These are phyloP conservation scores for Podocnemis expansa DNA, from an alignment of 2,113 vertebrate species.

Conservation along the genomic window DNA sequence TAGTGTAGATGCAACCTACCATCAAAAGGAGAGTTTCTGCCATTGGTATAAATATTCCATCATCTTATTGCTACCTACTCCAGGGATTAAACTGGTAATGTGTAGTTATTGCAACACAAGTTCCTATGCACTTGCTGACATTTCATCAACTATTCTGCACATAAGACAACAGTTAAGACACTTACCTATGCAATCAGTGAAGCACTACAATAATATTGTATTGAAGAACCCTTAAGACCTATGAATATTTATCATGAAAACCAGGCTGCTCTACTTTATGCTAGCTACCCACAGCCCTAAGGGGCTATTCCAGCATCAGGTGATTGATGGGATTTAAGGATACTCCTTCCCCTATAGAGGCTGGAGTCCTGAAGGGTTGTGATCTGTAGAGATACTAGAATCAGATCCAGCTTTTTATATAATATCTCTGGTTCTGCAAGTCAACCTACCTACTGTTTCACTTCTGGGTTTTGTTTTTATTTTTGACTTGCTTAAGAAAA, in stretches of 20 bases:
- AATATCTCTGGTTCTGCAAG: neutral
- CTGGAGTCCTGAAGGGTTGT: neutral
- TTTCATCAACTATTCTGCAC: neutral
- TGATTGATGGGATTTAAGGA: neutral
- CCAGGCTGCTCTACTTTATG: neutral
- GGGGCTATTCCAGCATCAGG: neutral
- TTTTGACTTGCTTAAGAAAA: neutral
- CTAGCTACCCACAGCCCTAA: neutral
- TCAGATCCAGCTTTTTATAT: neutral
- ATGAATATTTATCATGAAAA: neutral
- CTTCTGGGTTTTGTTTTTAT: neutral
- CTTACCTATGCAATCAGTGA: neutral
- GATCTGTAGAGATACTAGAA: neutral
- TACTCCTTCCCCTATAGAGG: neutral
- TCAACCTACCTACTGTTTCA: neutral
- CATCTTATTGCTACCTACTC: neutral
- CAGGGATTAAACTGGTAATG: neutral
- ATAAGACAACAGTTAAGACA: neutral
- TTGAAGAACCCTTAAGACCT: neutral
- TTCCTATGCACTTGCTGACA: neutral
- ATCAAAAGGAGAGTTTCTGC: too few species aligned
- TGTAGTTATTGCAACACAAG: neutral
- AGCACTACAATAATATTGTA: neutral
- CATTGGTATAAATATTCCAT: neutral
- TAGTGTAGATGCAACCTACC: neutral